Base-by-base conservation (phyloP, 2,888 invertebrate genomes). In the Mesorhabditis spiculigera region DNA sequence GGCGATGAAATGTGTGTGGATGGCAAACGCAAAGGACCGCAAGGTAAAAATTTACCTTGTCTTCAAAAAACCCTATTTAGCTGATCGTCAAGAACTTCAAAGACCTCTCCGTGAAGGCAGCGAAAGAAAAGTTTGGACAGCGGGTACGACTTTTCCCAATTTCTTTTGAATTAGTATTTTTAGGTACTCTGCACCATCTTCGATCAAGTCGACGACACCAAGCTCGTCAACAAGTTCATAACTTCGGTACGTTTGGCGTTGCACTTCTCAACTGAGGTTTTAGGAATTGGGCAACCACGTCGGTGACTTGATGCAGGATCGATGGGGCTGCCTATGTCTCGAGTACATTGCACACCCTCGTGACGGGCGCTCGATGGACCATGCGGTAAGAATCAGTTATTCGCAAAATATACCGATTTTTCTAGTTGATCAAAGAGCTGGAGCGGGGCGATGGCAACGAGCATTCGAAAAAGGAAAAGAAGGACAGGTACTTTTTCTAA, bases 191-290 rank as follows among this genome's bases (percentile, higher is more conserved):
- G 95, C 74, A 91, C 93, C 0, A 89, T 95, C 75, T 91, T 95
- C 77, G 95, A 96, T 86, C 89, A 91, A 0, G 91, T 94, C 2
- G 96, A 97, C 86, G 96, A 97, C 86, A 96, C 95, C 0, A 92
- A 93, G 69, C 89, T 95, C 0, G 90, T 95, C 41, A 92, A 92
- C 82, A 95, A 95, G 87, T 90, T 91, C 64, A 84, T 89, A 65
- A 75, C 88, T 3, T 86, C 87, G 77, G 89, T 88, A 76, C 78
- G 83, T 77, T 63, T 45, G 65, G 13, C 5, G 61, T 5, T 50
- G 8, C 16, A 70, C 44, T n/a, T 44, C 65, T 50, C n/a, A 50
- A 50, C n/a, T 13, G n/a, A 50, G n/a, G 10, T 50, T 63, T 45
- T 63, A 84, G 81, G 83, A 84, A 64, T 73, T 85, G 28, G 73